Evolutionary conservation across 2,888 invertebrate genomes (phyloP), one percentile per base, ranked within the genome.

Genomic region (Alitta virens): DNA sequence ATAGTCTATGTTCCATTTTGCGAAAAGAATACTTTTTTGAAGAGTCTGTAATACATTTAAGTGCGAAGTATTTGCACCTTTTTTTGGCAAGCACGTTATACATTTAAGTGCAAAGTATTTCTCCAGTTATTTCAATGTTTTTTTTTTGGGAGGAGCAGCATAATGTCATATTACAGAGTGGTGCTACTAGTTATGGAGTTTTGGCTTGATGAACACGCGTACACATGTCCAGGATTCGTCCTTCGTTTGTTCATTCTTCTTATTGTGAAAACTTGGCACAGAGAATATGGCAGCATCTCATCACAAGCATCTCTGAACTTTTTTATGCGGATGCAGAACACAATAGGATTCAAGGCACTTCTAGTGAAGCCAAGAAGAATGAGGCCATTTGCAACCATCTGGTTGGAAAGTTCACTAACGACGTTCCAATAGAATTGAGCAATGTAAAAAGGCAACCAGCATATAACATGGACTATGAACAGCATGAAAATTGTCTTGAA

Each of bases 401-500:
- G 23, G 0, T 53, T 40, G 0, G 53, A 53, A 9, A 70, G 38
- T 7, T 33, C 33, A 5, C 12, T 12, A 12, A 12, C 12, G 33
- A 33, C 12, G 40, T 68, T 70, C 62, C 66, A 63, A 0, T 69
- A 55, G 21, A 75, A 60, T 2, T 67, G 33, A 2, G 69, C 62
- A 0, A 74, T 49, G 21, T 70, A 68, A 58, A 73, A 74, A 0
- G 78, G 78, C 1, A 69, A 21, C 70, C 77, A 75, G 61, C 76
- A 78, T 3, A 70, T 21, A 1, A 74, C 38, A 21, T 72, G 67
- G 1, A 71, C 68, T 1, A 75, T 33, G 56, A 71, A 78, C 9
- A 79, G 60, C 14, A 75, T 67, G 12, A 76, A 51, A 38, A 79
- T 75, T 5, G 78, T 78, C 43, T 74, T 72, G 60, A 77, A 78